phyloP scores from a whole-genome alignment of 2,888 invertebrate genomes.

The Spodoptera exigua region DNA sequence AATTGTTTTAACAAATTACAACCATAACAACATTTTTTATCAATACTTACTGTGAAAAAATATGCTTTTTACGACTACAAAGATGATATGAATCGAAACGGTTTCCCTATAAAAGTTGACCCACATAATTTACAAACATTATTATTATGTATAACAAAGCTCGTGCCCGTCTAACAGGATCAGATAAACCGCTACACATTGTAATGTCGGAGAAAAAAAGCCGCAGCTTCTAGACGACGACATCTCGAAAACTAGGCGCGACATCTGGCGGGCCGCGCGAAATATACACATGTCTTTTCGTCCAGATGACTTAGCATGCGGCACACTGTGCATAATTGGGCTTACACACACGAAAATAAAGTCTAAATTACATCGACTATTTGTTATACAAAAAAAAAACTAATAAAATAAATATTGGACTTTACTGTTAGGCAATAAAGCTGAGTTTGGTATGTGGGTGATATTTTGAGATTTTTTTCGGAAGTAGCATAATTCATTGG shows the following conservation, averaged over 20 bases:
- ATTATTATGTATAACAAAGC: constrained; percentile 51
- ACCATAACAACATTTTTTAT: constrained; percentile 31
- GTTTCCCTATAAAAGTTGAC: constrained; percentile 44
- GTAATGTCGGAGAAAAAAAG: constrained; percentile 62
- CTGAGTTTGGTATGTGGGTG: constrained; percentile 58
- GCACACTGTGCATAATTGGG: constrained; percentile 53
- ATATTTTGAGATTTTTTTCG: constrained; percentile 73
- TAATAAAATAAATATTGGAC: constrained; percentile 33
- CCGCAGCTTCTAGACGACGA: constrained; percentile 63
- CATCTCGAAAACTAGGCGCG: constrained; percentile 74
- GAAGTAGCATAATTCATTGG: constrained; percentile 83
- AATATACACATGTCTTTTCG: constrained; percentile 82
- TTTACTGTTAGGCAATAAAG: constrained; percentile 39
- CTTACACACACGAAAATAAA: constrained; percentile 34
- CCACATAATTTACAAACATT: constrained; percentile 55
- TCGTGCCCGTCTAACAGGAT: constrained; percentile 66
- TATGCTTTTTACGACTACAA: constrained; percentile 20
- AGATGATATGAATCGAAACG: constrained; percentile 36
- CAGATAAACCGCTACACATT: constrained; percentile 77
- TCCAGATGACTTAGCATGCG: constrained; percentile 76
- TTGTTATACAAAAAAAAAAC: constrained; percentile 14
- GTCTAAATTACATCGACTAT: constrained; percentile 41
- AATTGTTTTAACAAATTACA: constrained; percentile 31
- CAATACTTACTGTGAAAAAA: neutral
- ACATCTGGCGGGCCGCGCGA: constrained; percentile 81